Evolutionary conservation across 1,140 invertebrate genomes (phyloP).

Genomic region (Littorina saxatilis): DNA sequence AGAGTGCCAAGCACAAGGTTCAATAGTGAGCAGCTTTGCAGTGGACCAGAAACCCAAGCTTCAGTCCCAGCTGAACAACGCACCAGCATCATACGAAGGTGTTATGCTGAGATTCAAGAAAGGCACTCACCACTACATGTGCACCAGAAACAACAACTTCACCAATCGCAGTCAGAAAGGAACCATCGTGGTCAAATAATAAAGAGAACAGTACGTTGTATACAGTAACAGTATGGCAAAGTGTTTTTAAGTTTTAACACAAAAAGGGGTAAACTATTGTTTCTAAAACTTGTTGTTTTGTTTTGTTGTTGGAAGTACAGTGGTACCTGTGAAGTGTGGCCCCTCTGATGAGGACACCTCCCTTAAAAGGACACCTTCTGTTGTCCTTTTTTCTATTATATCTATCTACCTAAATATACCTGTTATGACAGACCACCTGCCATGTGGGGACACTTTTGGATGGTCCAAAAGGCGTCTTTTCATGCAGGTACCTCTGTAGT

Average conservation of each 20-base stretch:
- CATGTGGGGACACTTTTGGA: no score
- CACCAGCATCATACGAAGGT: slow-evolving; percentile 72
- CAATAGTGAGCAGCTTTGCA: slow-evolving; percentile 17
- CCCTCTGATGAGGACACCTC: no score
- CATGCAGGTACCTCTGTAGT: no score
- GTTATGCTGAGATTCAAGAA: slow-evolving; percentile 66
- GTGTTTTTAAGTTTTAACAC: not conserved
- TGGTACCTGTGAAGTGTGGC: no score
- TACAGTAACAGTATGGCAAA: not conserved
- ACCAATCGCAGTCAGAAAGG: slow-evolving; percentile 74
- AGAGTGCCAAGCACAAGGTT: slow-evolving; percentile 39
- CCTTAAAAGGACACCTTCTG: no score
- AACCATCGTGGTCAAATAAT: slow-evolving; percentile 57
- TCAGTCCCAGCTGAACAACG: slow-evolving; percentile 70
- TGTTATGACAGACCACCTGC: no score
- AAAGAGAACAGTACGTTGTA: not conserved
- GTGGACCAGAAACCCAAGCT: slow-evolving; percentile 53
- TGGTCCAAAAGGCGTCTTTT: no score
- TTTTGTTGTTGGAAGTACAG: no score
- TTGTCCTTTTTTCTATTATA: no score
- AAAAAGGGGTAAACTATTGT: not conserved
- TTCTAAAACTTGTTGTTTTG: not conserved
- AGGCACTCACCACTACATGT: slow-evolving; percentile 73
- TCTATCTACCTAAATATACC: no score
- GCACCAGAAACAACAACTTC: slow-evolving; percentile 72